Evolutionary conservation across 1,140 invertebrate genomes (phyloP).

Genomic region (Diachasmimorpha longicaudata): DNA sequence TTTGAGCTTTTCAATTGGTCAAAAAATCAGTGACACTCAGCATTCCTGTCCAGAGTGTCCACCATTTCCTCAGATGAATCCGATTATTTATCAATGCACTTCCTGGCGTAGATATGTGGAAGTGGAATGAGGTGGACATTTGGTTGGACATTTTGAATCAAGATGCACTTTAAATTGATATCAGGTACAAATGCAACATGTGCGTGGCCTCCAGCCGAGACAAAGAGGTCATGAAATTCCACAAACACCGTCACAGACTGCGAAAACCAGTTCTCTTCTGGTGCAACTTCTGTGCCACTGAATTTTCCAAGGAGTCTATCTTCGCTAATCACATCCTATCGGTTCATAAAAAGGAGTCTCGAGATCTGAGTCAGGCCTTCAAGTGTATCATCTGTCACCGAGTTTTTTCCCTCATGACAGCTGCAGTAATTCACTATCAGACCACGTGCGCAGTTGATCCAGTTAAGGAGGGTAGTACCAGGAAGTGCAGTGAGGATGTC

Average conservation of each 20-base stretch:
- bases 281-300: not conserved
- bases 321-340: not conserved
- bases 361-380: not conserved
- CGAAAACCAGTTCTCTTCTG: not conserved
- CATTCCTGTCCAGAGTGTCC: not conserved
- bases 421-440: not conserved
- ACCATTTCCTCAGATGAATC: no score
- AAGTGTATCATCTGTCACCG: not conserved
- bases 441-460: not conserved
- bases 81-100: no score
- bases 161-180: not conserved
- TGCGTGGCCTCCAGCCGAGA: not conserved
- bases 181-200: not conserved
- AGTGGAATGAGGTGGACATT: no score
- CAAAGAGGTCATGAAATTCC: not conserved
- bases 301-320: not conserved
- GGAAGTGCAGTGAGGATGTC: not conserved
- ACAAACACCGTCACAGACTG: not conserved
- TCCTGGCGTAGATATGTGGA: no score
- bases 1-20: not conserved
- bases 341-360: not conserved
- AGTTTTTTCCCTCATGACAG: not conserved
- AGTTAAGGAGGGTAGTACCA: not conserved
- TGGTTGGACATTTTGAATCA: no score
- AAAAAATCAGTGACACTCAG: no score